Base-by-base conservation (phyloP, 2,113 vertebrate genomes). In the Lepisosteus oculatus region DNA sequence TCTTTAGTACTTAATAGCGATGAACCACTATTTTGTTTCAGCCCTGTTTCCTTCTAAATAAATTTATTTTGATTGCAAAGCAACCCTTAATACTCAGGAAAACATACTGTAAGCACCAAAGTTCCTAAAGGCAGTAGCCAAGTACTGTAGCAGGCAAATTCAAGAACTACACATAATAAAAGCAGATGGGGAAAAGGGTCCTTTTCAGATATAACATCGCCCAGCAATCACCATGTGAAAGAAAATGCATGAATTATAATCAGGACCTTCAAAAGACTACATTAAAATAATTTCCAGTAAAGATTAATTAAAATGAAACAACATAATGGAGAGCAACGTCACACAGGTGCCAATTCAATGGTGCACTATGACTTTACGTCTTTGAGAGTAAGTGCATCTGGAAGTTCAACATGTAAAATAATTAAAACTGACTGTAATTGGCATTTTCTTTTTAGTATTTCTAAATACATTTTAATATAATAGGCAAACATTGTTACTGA, bases 161-260 rank as follows among this genome's bases (percentile, higher is more conserved):
- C 2, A 63, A 69, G 66, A 61, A 15, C 63, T 2, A 3, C 66
- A 62, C 9, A 61, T 71, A 44, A 66, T 66, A 44, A 66, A 47
- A 66, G n/a, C 64, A 6, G 47, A 66, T 15, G 64, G n/a, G 64
- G n/a, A 1, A 8, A 7, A 44, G 13, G 41, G 42, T 56, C 61
- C 74, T 43, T 72, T 65, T 81, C 73, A 74, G 29, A 47, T 74
- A 72, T 79, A 63, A 62, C 69, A 45, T 75, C 79, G 84, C 65
- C 69, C 73, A 70, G 47, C 70, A 76, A 85, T 85, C 80, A 83
- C 77, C 77, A 78, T 75, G 55, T 78, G 72, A 84, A 85, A 78
- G 59, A 68, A 73, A 77, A 78, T 29, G 83, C 61, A 65, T 73
- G 63, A 76, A 81, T 74, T 66, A 64, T 71, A 76, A 41, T 56